Evolutionary conservation across 53 echinoderm and acorn worm genomes (phyloP).

Genomic region (Holothuria scabra): DNA sequence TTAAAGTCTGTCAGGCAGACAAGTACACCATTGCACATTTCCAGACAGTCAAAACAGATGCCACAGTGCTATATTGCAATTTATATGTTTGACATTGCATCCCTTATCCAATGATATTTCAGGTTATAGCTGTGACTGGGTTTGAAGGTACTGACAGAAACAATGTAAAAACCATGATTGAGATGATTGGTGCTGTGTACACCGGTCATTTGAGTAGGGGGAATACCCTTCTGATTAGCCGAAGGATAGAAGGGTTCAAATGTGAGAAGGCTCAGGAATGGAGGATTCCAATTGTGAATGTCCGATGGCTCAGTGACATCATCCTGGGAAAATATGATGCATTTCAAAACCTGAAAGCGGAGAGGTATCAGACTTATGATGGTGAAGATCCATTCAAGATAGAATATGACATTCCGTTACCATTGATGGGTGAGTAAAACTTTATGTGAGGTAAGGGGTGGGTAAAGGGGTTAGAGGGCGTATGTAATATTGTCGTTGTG

Average conservation of each 20-base stretch:
- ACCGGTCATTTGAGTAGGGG: constrained; percentile 92
- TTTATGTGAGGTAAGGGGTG: too few relatives aligned
- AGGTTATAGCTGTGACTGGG: constrained; percentile 94
- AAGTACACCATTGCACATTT: too few relatives aligned
- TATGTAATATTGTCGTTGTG: not conserved
- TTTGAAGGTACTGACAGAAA: constrained; percentile 96
- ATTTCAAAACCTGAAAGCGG: constrained; percentile 70
- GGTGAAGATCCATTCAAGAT: constrained; percentile 89
- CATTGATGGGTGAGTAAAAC: constrained; percentile 88
- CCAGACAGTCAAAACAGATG: too few relatives aligned
- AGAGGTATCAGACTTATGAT: constrained; percentile 85
- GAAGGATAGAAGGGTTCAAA: constrained; percentile 92
- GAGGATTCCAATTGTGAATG: constrained; percentile 86
- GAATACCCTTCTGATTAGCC: constrained; percentile 88
- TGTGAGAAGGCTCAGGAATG: constrained; percentile 96
- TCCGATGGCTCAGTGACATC: constrained; percentile 94
- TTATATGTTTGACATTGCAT: too few relatives aligned
- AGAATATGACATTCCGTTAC: constrained; percentile 66
- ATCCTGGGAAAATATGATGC: constrained; percentile 82
- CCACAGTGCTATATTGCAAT: too few relatives aligned
- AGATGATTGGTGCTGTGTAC: constrained; percentile 88
- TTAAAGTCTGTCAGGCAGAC: too few relatives aligned
- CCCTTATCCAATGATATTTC: not conserved
- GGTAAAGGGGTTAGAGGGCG: not conserved
- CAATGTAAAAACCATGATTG: constrained; percentile 94